Base-by-base conservation (phyloP, 2,888 invertebrate species). In the Leptarthrus brevirostris region DNA sequence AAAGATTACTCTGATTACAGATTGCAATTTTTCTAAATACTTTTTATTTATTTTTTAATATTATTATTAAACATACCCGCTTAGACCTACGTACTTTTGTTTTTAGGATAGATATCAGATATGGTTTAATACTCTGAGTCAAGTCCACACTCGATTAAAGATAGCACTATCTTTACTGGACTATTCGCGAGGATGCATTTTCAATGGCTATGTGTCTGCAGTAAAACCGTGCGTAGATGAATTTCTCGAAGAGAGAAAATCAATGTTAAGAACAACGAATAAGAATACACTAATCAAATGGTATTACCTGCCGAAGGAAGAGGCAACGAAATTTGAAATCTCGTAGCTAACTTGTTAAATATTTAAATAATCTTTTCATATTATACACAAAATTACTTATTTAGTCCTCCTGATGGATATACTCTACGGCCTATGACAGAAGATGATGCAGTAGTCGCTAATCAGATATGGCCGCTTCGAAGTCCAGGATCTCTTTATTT, bases 91-190 rank as follows among this genome's bases (percentile, higher is more conserved):
- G n/a, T n/a, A n/a, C n/a, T n/a, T n/a, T n/a, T n/a, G n/a, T 8
- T 30, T 30, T 30, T 44, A 83, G 84, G 84, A 85, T 78, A 81
- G 84, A 20, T 83, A 85, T 79, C 82, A 83, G 44, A 70, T 85
- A 5, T 83, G 82, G 74, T 58, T 84, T 20, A 82, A 83, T 20
- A 80, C 81, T 3, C 73, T 84, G 34, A 78, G 78, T 16, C 30
- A 53, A 2, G 78, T 77, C 20, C 79, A 79, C 64, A 8, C 22
- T 4, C 74, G 77, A 10, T 75, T 84, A n/a, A 76, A 74, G 52
- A 76, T 74, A 64, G 81, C 82, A 22, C 53, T 85, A 24, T 58
- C 73, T 0, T 75, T 81, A 14, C 73, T 85, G 8, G 79, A 84
- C 73, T 85, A 84, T 83, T 79, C 79, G 8, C 3, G 8, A 8